Conservation (phyloP, 2,888 invertebrate genomes). For the Buathra laborator region DNA sequence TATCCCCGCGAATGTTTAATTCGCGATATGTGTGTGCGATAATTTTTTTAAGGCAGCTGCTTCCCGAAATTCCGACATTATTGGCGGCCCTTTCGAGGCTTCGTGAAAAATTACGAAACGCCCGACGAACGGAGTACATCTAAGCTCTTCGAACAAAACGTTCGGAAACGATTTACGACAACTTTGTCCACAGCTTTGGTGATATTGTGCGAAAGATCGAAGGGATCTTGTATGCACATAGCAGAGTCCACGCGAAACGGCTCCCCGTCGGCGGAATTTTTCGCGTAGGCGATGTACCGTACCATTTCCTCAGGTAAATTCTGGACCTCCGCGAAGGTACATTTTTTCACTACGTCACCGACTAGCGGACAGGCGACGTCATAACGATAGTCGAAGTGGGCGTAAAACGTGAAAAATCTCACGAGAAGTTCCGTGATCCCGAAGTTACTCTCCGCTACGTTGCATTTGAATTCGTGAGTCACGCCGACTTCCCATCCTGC, state of each 20-base stretch:
- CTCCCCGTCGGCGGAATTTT: slow-evolving; percentile 73
- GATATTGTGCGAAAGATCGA: slow-evolving; percentile 87
- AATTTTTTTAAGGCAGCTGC: too few relatives aligned
- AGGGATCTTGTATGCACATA: slow-evolving; percentile 88
- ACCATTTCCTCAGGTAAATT: slow-evolving; percentile 84
- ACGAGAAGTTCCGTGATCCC: slow-evolving; percentile 78
- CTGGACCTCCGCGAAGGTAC: slow-evolving; percentile 78
- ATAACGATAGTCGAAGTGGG: slow-evolving; percentile 83
- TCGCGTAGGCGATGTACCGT: slow-evolving; percentile 80
- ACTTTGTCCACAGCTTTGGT: slow-evolving; percentile 84
- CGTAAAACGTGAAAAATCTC: slow-evolving; percentile 85
- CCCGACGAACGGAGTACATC: slow-evolving; percentile 10
- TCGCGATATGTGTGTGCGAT: too few relatives aligned
- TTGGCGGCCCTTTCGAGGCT: too few relatives aligned
- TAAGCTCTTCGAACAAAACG: slow-evolving; percentile 58
- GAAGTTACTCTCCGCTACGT: background rate
- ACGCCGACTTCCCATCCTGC: slow-evolving; percentile 76
- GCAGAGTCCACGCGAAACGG: slow-evolving; percentile 82
- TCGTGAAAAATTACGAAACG: too few relatives aligned
- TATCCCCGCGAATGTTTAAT: too few relatives aligned
- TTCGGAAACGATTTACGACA: slow-evolving; percentile 55
- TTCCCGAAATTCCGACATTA: too few relatives aligned
- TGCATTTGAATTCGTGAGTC: slow-evolving; percentile 40
- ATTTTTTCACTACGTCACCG: slow-evolving; percentile 83
- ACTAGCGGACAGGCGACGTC: slow-evolving; percentile 85